These are phyloP conservation scores for Lepidocolaptes lacrymiger DNA, from an alignment of 2,797 vertebrate species.

Conservation along the genomic window DNA sequence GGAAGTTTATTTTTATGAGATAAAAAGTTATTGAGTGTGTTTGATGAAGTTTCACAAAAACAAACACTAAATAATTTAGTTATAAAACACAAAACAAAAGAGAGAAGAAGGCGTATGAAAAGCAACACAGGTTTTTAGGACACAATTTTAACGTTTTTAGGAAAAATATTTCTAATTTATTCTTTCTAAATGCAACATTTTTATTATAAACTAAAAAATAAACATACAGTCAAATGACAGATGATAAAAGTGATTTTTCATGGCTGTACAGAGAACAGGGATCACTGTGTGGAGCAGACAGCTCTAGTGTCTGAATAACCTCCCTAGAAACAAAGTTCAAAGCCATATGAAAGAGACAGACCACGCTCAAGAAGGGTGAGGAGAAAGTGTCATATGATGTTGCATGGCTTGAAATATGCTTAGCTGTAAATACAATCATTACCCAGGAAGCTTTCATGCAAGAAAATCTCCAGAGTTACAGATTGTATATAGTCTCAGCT, in stretches of 20 bases:
- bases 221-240: background rate
- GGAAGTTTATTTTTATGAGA: slow-evolving; percentile 12
- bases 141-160: background rate
- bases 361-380: background rate
- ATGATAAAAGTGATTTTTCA: background rate
- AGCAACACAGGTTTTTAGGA: background rate
- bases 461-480: background rate
- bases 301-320: background rate
- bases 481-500: background rate
- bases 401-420: background rate
- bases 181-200: background rate
- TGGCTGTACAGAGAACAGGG: background rate
- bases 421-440: background rate
- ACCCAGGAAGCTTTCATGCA: background rate
- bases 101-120: background rate
- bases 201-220: background rate
- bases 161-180: background rate
- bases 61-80: background rate
- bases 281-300: background rate
- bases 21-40: background rate
- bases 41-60: background rate
- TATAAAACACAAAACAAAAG: background rate
- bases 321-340: background rate
- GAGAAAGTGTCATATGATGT: background rate
- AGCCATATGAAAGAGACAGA: background rate